A percentile compares a stretch with the other conserved stretches of the same genome.
Conservation (phyloP, 2,113 vertebrate species). For the Callipepla californica region DNA sequence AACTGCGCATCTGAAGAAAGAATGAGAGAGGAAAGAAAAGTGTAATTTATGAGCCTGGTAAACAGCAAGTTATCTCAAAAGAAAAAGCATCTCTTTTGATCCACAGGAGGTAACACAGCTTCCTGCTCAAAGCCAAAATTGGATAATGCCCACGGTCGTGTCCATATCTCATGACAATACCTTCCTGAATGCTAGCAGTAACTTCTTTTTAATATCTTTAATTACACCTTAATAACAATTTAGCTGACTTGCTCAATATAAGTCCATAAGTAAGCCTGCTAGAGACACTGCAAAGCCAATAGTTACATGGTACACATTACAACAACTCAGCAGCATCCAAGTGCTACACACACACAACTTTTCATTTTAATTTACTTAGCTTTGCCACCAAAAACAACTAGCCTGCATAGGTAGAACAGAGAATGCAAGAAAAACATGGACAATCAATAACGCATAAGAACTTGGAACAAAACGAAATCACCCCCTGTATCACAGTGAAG, state of each 20-base stretch:
- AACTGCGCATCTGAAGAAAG: background rate
- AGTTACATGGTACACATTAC: background rate
- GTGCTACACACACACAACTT: background rate
- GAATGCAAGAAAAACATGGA: background rate
- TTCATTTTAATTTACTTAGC: background rate
- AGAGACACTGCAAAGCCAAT: background rate
- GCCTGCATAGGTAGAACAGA: background rate
- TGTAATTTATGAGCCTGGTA: background rate
- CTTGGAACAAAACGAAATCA: background rate
- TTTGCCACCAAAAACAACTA: background rate
- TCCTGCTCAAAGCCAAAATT: background rate
- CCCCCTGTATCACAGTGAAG: background rate
- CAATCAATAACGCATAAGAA: background rate
- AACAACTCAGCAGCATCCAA: background rate
- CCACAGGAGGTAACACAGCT: background rate
- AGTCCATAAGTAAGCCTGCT: background rate
- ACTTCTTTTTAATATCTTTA: slow-evolving; percentile 3
- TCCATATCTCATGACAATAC: background rate
- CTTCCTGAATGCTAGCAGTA: background rate
- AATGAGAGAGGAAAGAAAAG: background rate
- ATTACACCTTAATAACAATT: slow-evolving; percentile 15
- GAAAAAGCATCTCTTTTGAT: background rate
- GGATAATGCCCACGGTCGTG: background rate
- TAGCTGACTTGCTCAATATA: background rate
- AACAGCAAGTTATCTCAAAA: background rate